Conservation (phyloP, 2,113 vertebrate species). For the Candoia aspera region DNA sequence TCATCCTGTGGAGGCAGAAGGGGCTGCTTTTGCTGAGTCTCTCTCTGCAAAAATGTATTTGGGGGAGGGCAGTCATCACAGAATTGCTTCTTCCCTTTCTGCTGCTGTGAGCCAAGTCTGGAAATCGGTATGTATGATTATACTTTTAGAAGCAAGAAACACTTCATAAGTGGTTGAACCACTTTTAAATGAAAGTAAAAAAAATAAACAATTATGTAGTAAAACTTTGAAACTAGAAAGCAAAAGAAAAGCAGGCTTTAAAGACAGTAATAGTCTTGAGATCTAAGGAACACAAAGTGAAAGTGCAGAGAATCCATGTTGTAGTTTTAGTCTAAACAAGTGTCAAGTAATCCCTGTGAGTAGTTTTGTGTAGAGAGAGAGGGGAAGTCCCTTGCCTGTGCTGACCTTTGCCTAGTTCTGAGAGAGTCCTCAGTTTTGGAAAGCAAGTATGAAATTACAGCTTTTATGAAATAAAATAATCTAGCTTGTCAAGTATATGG, state of each 20-base stretch:
- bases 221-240: not conserved
- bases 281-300: not conserved
- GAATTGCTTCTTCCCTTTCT: conserved; percentile 1
- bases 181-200: not conserved
- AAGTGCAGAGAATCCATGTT: not conserved
- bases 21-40: not conserved
- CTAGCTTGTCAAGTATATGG: not conserved
- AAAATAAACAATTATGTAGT: not conserved
- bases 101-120: not conserved
- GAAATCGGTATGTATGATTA: not conserved
- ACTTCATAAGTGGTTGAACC: not conserved
- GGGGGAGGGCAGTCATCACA: not conserved
- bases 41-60: not conserved
- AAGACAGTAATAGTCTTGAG: not conserved
- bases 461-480: not conserved
- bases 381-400: too few relatives aligned
- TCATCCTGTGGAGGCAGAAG: not conserved
- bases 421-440: not conserved
- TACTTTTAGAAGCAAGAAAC: not conserved
- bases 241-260: not conserved
- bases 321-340: not conserved
- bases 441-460: not conserved
- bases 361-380: not conserved
- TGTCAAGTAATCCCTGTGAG: not conserved
- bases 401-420: not conserved